A percentile compares a stretch with the other conserved stretches of the same genome.
phyloP scores from a whole-genome alignment of 2,113 vertebrate genomes.

The Indri indri region DNA sequence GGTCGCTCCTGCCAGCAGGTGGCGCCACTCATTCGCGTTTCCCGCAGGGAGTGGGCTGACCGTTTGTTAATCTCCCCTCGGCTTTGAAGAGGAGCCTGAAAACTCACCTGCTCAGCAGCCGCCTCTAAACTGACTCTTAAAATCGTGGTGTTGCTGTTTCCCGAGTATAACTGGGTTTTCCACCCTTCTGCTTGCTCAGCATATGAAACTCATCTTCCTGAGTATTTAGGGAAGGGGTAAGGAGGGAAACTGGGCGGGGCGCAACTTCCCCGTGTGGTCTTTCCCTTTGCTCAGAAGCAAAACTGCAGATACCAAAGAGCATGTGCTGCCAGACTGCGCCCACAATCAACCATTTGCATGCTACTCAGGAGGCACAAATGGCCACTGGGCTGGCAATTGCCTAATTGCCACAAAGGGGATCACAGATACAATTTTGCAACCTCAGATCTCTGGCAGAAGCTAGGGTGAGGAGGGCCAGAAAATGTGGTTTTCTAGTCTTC shows the following conservation, averaged over 20 bases:
- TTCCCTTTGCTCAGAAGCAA: not conserved
- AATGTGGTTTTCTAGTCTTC: slow-evolving; percentile 15
- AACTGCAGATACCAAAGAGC: not conserved
- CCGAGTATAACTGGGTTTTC: not conserved
- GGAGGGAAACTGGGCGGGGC: not conserved
- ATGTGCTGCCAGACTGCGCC: not conserved
- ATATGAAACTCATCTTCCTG: not conserved
- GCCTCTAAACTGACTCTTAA: not conserved
- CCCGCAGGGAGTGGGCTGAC: not conserved
- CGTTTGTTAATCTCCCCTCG: not conserved
- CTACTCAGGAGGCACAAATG: slow-evolving; percentile 8
- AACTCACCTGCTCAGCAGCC: not conserved
- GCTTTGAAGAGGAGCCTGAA: not conserved
- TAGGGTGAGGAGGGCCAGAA: not conserved
- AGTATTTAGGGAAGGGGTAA: not conserved
- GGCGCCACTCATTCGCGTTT: slow-evolving; percentile 53
- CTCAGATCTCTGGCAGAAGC: slow-evolving; percentile 18
- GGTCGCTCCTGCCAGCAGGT: slow-evolving; percentile 40
- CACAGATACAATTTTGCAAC: slow-evolving; percentile 4
- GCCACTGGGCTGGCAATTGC: slow-evolving; percentile 13
- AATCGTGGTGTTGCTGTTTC: not conserved
- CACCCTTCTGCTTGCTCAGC: not conserved
- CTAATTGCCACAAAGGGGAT: not conserved
- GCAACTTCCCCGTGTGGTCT: not conserved
- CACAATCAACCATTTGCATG: slow-evolving; percentile 34